These are phyloP conservation scores for Drosophila leontia DNA, from an alignment of 1,140 invertebrate species.

Conservation along the genomic window DNA sequence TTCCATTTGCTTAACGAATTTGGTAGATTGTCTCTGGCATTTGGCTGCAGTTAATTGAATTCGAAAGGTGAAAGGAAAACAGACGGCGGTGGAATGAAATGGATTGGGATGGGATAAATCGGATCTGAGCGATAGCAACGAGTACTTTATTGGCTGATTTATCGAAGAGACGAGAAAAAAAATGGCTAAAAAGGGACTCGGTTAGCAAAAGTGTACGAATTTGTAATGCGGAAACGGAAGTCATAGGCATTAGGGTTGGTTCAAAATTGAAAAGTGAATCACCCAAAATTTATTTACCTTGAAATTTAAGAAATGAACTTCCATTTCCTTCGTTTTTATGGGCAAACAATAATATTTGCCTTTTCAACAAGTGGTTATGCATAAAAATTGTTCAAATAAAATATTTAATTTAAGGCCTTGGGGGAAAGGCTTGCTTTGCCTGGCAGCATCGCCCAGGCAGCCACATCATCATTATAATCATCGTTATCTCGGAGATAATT, in stretches of 20 bases:
- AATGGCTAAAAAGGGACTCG: constrained; percentile 56
- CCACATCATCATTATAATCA: constrained; percentile 23
- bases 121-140: constrained; percentile 63
- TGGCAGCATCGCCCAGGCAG: constrained; percentile 4
- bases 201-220: constrained; percentile 39
- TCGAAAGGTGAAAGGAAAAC: constrained; percentile 80
- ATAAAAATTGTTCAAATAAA: constrained; percentile 51
- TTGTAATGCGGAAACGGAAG: constrained; percentile 36
- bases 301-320: constrained; percentile 5
- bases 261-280: constrained; percentile 8
- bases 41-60: constrained; percentile 82
- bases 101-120: constrained; percentile 27
- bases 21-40: constrained; percentile 75
- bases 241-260: constrained; percentile 9
- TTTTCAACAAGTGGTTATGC: constrained; percentile 44
- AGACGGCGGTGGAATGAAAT: constrained; percentile 22
- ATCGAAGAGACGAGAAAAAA: constrained; percentile 27
- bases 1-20: constrained; percentile 78
- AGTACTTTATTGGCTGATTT: constrained; percentile 75
- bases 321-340: constrained; percentile 18
- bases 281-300: constrained; percentile 17
- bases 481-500: constrained; percentile 45
- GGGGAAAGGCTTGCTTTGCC: constrained; percentile 27
- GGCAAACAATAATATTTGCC: constrained; percentile 43
- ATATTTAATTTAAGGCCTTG: constrained; percentile 63